Conservation (phyloP, 2,888 invertebrate genomes). For the Halocaridina rubra region DNA sequence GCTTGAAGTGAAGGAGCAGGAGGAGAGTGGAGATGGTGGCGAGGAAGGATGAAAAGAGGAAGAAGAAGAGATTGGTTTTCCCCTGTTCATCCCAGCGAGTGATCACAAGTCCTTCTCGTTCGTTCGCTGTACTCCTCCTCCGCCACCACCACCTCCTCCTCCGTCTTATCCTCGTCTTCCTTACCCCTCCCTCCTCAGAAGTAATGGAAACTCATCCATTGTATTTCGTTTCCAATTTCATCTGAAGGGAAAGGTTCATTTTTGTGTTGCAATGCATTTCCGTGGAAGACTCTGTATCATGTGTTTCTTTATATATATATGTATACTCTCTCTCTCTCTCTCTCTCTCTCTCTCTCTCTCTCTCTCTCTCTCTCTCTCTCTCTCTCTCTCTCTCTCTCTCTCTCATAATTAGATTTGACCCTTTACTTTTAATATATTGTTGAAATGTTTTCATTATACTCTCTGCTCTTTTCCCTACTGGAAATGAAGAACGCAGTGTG, state of each 20-base stretch:
- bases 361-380: slow-evolving; percentile 19
- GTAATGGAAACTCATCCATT: slow-evolving; percentile 60
- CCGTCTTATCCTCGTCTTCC: not conserved
- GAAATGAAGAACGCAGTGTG: too few relatives aligned
- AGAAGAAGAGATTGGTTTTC: slow-evolving; percentile 5
- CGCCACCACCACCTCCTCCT: not conserved
- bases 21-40: not conserved
- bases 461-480: too few relatives aligned
- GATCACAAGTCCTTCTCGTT: slow-evolving; percentile 37
- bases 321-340: not conserved
- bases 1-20: too few relatives aligned
- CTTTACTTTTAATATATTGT: too few relatives aligned
- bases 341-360: slow-evolving; percentile 4
- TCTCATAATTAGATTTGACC: not conserved
- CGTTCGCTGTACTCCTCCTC: not conserved
- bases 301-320: slow-evolving; percentile 19
- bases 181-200: slow-evolving; percentile 19
- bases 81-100: slow-evolving; percentile 36
- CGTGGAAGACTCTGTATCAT: slow-evolving; percentile 52
- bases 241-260: slow-evolving; percentile 55
- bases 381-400: slow-evolving; percentile 3
- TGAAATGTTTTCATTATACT: too few relatives aligned
- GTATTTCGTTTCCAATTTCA: slow-evolving; percentile 59
- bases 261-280: slow-evolving; percentile 48
- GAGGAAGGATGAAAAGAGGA: not conserved